Evolutionary conservation across 2,888 invertebrate genomes (phyloP).

Genomic region (Xanthia togata): DNA sequence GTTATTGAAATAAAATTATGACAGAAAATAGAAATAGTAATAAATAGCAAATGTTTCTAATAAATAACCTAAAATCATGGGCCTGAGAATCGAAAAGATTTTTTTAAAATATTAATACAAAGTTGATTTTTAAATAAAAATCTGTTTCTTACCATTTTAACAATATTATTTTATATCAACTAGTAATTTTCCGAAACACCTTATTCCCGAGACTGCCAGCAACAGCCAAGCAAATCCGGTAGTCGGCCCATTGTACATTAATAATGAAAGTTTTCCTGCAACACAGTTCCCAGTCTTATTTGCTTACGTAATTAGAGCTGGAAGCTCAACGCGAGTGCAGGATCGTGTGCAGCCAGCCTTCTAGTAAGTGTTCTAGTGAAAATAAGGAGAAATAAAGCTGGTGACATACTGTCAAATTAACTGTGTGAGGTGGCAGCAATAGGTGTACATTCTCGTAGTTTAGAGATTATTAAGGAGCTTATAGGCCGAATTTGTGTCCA

Average conservation of each 20-base stretch:
- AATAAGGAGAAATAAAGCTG: slow-evolving; percentile 8
- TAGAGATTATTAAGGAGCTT: not conserved
- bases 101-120: not conserved
- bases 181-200: slow-evolving; percentile 19
- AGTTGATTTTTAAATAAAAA: not conserved
- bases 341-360: slow-evolving; percentile 25
- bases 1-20: not conserved
- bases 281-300: slow-evolving; percentile 64
- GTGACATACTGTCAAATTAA: slow-evolving; percentile 13
- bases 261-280: slow-evolving; percentile 70
- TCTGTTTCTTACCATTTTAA: not conserved
- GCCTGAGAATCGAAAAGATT: too few species aligned
- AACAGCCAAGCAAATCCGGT: slow-evolving; percentile 46
- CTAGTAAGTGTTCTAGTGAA: slow-evolving; percentile 11
- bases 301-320: slow-evolving; percentile 68
- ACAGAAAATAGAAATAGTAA: not conserved
- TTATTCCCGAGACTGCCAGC: slow-evolving; percentile 9
- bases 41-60: not conserved
- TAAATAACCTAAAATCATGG: not conserved
- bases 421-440: not conserved
- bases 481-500: not conserved
- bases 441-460: not conserved
- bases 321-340: slow-evolving; percentile 29
- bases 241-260: slow-evolving; percentile 66
- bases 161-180: not conserved